Base-by-base conservation (phyloP, 1,140 invertebrate genomes). In the Lithobius niger region DNA sequence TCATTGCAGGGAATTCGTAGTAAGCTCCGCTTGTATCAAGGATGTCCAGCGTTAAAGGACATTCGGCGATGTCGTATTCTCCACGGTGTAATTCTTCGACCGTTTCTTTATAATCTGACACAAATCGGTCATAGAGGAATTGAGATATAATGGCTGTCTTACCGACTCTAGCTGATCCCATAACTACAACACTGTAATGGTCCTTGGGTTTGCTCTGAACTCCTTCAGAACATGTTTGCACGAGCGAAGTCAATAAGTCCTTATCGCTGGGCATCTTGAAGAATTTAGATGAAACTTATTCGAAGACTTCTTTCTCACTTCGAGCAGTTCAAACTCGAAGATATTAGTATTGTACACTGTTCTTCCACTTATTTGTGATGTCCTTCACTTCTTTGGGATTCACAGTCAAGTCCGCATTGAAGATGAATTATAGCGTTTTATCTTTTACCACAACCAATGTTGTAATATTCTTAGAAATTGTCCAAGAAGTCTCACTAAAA, bases 61-160 rank as follows among this genome's bases (percentile, higher is more conserved):
- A 19, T 2, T 64, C 66, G 24, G 66, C 62, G 3, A 69, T 57
- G 36, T 66, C 62, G 58, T 66, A 69, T 52, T 69, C 68, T 0
- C 66, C 64, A 15, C 65, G 52, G 56, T 72, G 67, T 3, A 70
- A 54, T 44, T 71, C 68, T 51, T 71, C 70, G 3, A 71, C 59
- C 0, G 69, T 71, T 42, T 66, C 63, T 18, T 64, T 63, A 60
- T 71, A 68, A 49, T 69, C 64, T 1, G 44, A 56, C 1, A 62
- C 57, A 69, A 90, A 93, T 52, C 80, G 81, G 59, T 77, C 79
- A 70, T 92, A 91, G 0, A 95, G 80, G 71, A 96, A 95, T 70
- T 93, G 88, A 48, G 81, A 80, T 64, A 95, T 91, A 61, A 95
- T 82, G 6, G 88, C 87, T 0, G 88, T 90, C 74, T 96, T 96